Conservation (phyloP, 2,113 vertebrate genomes). For the Gymnobelideus leadbeateri region DNA sequence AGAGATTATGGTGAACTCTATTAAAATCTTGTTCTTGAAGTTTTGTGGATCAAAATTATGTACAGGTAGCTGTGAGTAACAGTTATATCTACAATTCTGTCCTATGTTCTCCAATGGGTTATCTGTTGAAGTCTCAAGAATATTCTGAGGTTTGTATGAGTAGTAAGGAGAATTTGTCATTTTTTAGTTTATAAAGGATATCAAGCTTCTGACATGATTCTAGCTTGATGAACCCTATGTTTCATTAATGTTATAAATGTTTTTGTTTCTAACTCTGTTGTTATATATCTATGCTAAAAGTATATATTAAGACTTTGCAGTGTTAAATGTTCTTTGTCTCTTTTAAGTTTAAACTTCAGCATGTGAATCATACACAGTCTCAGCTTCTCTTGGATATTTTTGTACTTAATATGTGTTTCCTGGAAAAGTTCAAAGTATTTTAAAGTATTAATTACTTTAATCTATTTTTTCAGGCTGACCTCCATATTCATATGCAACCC, state of each 20-base stretch:
- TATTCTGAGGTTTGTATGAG: neutral
- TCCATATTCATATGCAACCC: neutral
- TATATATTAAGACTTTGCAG: neutral
- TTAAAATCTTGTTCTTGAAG: neutral
- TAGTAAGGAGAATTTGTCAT: neutral
- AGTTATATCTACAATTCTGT: neutral
- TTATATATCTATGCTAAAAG: neutral
- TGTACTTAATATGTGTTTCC: neutral
- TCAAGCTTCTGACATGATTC: neutral
- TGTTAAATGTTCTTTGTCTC: neutral
- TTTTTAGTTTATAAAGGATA: neutral
- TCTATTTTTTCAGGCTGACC: neutral
- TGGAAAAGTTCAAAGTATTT: neutral
- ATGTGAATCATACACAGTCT: neutral
- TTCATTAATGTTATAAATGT: neutral
- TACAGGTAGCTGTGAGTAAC: neutral
- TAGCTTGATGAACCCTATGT: neutral
- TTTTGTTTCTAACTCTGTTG: neutral
- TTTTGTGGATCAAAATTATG: neutral
- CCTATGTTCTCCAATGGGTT: neutral
- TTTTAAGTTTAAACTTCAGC: neutral
- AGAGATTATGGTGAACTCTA: neutral
- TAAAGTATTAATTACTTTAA: neutral
- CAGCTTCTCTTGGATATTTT: neutral
- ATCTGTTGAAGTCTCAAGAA: neutral